Conservation (phyloP, 2,888 invertebrate genomes). For the Sminthurides aquaticus region DNA sequence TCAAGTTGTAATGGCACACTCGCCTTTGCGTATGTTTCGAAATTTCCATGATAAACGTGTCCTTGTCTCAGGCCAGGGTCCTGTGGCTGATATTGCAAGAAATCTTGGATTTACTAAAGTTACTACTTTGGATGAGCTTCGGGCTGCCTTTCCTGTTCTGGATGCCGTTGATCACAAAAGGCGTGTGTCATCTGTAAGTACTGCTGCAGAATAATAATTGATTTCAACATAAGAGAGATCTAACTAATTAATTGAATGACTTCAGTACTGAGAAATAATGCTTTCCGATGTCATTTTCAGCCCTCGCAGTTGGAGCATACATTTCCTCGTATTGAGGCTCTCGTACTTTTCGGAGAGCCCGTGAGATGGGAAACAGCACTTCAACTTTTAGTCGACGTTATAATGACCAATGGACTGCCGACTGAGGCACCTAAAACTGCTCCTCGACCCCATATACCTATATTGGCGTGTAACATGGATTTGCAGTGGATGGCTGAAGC, state of each 20-base stretch:
- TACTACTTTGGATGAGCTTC: conserved; percentile 54
- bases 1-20: conserved; percentile 61
- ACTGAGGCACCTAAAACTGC: conserved; percentile 46
- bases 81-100: conserved; percentile 52
- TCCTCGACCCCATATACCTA: conserved; percentile 57
- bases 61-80: conserved; percentile 56
- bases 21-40: conserved; percentile 56
- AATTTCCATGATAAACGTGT: conserved; percentile 57
- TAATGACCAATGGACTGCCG: conserved; percentile 56
- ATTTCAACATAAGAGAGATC: too few species aligned
- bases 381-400: conserved; percentile 57
- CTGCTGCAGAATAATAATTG: conserved; percentile 7
- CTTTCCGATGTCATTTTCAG: too few species aligned
- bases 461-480: conserved; percentile 59
- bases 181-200: conserved; percentile 46
- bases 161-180: conserved; percentile 54
- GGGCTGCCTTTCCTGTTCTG: conserved; percentile 54
- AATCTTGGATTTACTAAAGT: conserved; percentile 57
- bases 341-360: conserved; percentile 51
- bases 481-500: conserved; percentile 59
- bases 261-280: too few species aligned
- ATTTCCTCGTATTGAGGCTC: conserved; percentile 54
- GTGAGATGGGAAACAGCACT: conserved; percentile 58
- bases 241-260: too few species aligned
- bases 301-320: conserved; percentile 52